phyloP scores from a whole-genome alignment of 2,797 vertebrate species.

The Crypturellus tataupa region DNA sequence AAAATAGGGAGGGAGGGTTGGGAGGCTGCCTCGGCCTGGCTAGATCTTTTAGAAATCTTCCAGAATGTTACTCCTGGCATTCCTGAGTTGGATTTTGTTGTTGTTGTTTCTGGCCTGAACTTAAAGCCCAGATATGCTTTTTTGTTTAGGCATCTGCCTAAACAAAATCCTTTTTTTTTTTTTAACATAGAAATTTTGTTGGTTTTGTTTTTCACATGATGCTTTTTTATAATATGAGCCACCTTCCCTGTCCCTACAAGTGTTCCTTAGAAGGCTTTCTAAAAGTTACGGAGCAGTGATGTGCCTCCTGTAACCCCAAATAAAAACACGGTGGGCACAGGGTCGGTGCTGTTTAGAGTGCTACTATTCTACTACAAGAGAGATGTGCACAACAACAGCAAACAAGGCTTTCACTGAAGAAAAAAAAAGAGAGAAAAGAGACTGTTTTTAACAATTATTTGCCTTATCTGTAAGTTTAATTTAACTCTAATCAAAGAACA shows the following conservation, averaged over 20 bases:
- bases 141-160: neutral
- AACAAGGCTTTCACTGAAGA: neutral
- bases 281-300: neutral
- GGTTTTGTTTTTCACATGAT: neutral
- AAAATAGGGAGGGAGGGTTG: neutral
- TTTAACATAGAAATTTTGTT: neutral
- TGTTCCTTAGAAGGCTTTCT: neutral
- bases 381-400: accelerated
- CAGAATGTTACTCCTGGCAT: neutral
- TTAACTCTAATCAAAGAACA: neutral
- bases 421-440: neutral
- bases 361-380: neutral
- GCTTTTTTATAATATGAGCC: neutral
- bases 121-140: neutral
- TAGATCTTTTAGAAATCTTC: neutral
- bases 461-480: neutral
- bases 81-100: neutral
- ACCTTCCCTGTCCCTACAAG: neutral
- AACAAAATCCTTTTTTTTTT: neutral
- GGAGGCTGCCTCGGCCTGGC: neutral
- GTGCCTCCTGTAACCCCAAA: neutral
- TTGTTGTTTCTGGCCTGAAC: neutral
- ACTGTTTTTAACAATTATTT: neutral
- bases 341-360: neutral
- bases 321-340: neutral